phyloP scores from a whole-genome alignment of 92 coral and sea anemone species.

The Epizoanthus stellaris region DNA sequence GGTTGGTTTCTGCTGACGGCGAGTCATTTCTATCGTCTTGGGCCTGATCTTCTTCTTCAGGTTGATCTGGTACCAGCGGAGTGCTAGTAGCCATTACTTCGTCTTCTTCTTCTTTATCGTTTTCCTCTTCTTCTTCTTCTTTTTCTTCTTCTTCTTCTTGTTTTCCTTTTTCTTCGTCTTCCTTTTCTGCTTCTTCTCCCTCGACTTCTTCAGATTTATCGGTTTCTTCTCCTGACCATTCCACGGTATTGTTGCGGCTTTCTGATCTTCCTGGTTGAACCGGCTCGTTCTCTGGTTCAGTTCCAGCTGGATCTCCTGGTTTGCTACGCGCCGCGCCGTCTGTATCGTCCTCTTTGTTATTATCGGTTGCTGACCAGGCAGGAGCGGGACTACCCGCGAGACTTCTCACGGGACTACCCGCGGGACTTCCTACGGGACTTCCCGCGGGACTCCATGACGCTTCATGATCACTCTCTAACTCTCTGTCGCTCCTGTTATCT shows the following conservation, averaged over 20 bases:
- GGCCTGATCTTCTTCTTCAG: slow-evolving; percentile 39
- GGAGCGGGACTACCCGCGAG: background rate
- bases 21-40: slow-evolving; percentile 6
- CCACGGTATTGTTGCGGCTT: background rate
- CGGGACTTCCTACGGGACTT: background rate
- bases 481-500: background rate
- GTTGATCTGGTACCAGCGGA: background rate
- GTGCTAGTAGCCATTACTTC: background rate
- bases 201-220: slow-evolving; percentile 25
- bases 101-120: slow-evolving; percentile 19
- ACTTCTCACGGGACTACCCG: background rate
- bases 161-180: slow-evolving; percentile 9
- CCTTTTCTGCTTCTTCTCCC: slow-evolving; percentile 40
- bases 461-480: background rate
- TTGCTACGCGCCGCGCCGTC: slow-evolving; percentile 5
- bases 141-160: slow-evolving; percentile 15
- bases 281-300: background rate
- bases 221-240: background rate
- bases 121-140: slow-evolving; percentile 21
- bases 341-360: background rate
- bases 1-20: slow-evolving; percentile 12
- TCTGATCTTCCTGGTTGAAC: background rate
- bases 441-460: background rate
- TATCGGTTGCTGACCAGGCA: background rate
- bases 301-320: background rate